A percentile compares a stretch with the other conserved stretches of the same genome.
Conservation (phyloP, 2,888 invertebrate species). For the Apotomis betuletana region DNA sequence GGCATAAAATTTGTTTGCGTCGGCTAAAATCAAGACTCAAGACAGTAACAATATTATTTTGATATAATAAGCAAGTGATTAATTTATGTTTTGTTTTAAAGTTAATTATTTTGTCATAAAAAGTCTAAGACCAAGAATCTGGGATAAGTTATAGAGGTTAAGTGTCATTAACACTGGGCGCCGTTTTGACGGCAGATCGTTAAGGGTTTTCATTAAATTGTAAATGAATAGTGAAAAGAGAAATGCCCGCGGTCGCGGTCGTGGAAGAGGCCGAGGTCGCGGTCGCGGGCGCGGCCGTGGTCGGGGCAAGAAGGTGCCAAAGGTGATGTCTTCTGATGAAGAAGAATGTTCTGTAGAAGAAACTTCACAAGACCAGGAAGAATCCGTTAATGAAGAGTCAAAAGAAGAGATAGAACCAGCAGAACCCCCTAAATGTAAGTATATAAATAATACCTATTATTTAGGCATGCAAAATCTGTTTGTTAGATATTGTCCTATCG, state of each 20-base stretch:
- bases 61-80: not conserved
- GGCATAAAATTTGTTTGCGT: slow-evolving; percentile 5
- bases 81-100: not conserved
- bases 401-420: slow-evolving; percentile 76
- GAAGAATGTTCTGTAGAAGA: slow-evolving; percentile 81
- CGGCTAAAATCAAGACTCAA: not conserved
- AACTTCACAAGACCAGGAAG: slow-evolving; percentile 80
- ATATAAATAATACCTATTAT: not conserved
- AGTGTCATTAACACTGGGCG: slow-evolving; percentile 32
- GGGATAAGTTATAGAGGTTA: slow-evolving; percentile 24
- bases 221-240: slow-evolving; percentile 83
- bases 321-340: slow-evolving; percentile 86
- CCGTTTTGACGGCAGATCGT: slow-evolving; percentile 18
- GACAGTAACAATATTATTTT: no score
- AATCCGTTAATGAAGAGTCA: slow-evolving; percentile 68
- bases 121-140: not conserved
- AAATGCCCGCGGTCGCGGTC: slow-evolving; percentile 87
- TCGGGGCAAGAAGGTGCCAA: slow-evolving; percentile 88
- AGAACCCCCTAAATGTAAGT: slow-evolving; percentile 81
- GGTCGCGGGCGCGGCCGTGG: slow-evolving; percentile 88
- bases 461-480: no score
- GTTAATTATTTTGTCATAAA: not conserved
- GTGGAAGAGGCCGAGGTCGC: slow-evolving; percentile 91
- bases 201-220: slow-evolving; percentile 4
- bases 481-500: not conserved